Percentiles rank a stretch among this genome's conserved stretches.
These are phyloP conservation scores for Orchesella cincta DNA, from an alignment of 1,140 invertebrate genomes.

Conservation along the genomic window DNA sequence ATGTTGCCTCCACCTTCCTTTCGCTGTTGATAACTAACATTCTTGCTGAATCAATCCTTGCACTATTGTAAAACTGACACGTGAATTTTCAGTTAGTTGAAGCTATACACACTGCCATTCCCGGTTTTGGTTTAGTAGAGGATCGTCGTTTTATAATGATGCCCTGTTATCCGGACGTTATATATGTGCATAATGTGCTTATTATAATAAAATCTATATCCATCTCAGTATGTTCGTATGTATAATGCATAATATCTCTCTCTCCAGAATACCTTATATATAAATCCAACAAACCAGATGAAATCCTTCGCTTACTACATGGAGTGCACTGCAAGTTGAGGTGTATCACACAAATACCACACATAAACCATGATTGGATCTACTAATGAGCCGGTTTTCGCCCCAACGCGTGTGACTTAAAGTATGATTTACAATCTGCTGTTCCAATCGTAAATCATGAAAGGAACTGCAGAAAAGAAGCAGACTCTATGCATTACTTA, in stretches of 20 bases:
- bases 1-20: neutral
- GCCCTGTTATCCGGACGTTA: too few species aligned
- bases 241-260: neutral
- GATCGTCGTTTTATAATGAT: too few species aligned
- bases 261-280: neutral
- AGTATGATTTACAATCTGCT: constrained; percentile 19
- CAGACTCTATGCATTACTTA: too few species aligned
- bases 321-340: too few species aligned
- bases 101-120: neutral
- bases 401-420: neutral
- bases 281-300: neutral
- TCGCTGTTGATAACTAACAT: too few species aligned
- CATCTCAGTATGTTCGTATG: neutral
- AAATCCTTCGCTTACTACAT: neutral
- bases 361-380: constrained; percentile 13
- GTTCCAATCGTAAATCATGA: constrained; percentile 16
- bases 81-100: neutral
- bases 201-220: too few species aligned
- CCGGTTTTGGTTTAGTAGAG: too few species aligned
- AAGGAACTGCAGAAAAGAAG: neutral
- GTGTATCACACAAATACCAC: neutral
- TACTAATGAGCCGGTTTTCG: constrained; percentile 21
- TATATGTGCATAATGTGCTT: too few species aligned
- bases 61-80: too few species aligned
- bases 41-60: too few species aligned